Conservation (phyloP, 2,113 vertebrate species). For the Pyxicephalus adspersus region DNA sequence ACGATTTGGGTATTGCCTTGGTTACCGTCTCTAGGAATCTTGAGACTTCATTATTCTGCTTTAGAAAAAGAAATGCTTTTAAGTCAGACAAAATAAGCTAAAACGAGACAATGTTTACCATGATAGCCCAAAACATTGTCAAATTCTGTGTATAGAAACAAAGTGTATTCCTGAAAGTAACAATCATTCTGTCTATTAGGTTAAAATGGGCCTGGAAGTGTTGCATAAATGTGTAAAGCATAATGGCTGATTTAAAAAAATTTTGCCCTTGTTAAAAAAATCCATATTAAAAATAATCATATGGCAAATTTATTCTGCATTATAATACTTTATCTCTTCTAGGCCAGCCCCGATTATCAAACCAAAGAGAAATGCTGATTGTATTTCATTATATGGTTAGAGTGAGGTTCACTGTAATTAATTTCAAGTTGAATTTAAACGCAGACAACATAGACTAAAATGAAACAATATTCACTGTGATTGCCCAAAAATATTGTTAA, state of each 20-base stretch:
- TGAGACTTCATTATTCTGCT: not conserved
- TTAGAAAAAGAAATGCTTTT: not conserved
- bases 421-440: no score
- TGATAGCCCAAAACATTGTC: slow-evolving; percentile 19
- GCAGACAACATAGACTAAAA: not conserved
- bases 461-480: slow-evolving; percentile 21
- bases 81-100: slow-evolving; percentile 9
- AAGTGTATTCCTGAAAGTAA: not conserved
- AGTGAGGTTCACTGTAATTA: no score
- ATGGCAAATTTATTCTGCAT: no score
- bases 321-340: no score
- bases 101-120: slow-evolving; percentile 13
- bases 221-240: no score
- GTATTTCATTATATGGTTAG: no score
- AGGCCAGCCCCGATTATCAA: no score
- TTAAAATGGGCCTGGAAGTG: not conserved
- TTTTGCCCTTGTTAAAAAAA: no score
- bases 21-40: slow-evolving; percentile 6
- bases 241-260: no score
- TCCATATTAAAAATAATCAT: no score
- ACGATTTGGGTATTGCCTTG: slow-evolving; percentile 8
- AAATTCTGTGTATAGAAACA: not conserved
- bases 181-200: not conserved
- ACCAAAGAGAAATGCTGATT: no score
- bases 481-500: slow-evolving; percentile 17